Evolutionary conservation across 2,888 invertebrate species (phyloP).

Genomic region (Incurvaria masculella): DNA sequence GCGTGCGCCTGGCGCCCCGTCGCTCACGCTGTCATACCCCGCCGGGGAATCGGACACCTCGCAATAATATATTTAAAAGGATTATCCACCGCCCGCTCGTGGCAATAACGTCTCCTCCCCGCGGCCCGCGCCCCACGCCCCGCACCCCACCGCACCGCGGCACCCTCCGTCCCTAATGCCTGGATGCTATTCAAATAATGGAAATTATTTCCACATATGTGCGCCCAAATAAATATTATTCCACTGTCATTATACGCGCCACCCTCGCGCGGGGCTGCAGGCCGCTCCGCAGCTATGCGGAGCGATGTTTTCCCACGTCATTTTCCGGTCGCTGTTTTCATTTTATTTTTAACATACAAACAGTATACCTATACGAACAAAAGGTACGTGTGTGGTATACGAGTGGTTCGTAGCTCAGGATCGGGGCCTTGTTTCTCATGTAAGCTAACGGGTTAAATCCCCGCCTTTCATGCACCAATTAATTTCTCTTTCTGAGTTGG

Average conservation of each 20-base stretch:
- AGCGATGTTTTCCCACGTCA: neutral
- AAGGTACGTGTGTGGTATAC: too few species aligned
- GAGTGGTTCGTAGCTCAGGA: too few species aligned
- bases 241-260: conserved; percentile 38
- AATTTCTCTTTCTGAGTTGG: too few species aligned
- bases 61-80: conserved; percentile 57
- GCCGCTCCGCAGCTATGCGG: neutral
- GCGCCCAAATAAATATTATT: conserved; percentile 55
- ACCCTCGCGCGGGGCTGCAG: neutral
- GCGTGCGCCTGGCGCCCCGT: neutral
- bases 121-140: conserved; percentile 8
- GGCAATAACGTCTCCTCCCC: conserved; percentile 50
- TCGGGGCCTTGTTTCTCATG: too few species aligned
- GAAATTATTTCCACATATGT: conserved; percentile 56
- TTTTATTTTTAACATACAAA: too few species aligned
- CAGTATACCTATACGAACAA: too few species aligned
- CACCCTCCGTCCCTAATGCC: conserved; percentile 9
- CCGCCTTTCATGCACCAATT: too few species aligned
- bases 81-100: conserved; percentile 36
- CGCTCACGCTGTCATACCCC: neutral
- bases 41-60: conserved; percentile 14
- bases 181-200: conserved; percentile 48
- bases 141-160: conserved; percentile 25
- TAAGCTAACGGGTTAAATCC: too few species aligned
- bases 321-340: too few species aligned